phyloP scores from a whole-genome alignment of 1,140 invertebrate species.

The Trachelipus rathkii region DNA sequence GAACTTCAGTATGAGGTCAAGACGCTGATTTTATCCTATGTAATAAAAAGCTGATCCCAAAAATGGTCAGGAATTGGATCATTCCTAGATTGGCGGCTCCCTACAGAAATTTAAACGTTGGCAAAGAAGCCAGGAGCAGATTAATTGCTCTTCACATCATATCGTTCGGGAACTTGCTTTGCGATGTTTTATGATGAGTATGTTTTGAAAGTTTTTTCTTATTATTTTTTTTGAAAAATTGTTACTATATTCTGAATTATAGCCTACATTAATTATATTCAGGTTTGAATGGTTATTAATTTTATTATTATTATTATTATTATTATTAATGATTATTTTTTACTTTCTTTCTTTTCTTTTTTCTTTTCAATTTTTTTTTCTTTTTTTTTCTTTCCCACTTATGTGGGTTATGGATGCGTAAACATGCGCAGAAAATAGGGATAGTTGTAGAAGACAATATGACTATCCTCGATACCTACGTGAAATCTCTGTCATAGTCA shows the following conservation, averaged over 20 bases:
- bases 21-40: constrained; percentile 81
- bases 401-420: no score
- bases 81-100: constrained; percentile 70
- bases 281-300: no score
- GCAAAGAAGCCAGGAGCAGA: constrained; percentile 38
- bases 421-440: no score
- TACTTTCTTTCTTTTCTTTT: no score
- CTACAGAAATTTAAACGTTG: constrained; percentile 59
- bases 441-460: no score
- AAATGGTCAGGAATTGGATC: constrained; percentile 75
- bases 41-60: constrained; percentile 77
- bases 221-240: not conserved
- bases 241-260: not conserved
- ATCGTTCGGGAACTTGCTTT: constrained; percentile 89
- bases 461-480: no score
- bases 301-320: no score
- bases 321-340: no score
- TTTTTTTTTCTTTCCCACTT: no score
- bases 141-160: constrained; percentile 71
- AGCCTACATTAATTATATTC: no score
- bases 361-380: no score
- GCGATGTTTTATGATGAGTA: constrained; percentile 91
- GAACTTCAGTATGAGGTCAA: constrained; percentile 90
- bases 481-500: no score
- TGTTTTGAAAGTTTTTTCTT: not conserved